A percentile compares a stretch with the other conserved stretches of the same genome.
Conservation (phyloP, 2,888 invertebrate species). For the Parnassius orleans region DNA sequence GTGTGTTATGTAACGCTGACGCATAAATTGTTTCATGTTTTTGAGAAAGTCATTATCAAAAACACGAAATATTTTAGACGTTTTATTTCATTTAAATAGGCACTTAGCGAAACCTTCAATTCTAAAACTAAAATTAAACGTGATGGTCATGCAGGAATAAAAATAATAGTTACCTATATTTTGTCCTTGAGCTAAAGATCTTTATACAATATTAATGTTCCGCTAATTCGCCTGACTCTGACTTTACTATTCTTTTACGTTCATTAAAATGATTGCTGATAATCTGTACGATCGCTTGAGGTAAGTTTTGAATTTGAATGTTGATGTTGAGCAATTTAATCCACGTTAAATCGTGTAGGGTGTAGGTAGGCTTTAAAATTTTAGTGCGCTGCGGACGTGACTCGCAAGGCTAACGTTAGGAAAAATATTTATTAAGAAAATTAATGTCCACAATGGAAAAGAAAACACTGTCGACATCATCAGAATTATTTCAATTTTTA, state of each 20-base stretch:
- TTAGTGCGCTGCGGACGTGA: slow-evolving; percentile 27
- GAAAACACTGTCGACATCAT: too few species aligned
- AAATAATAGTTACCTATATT: slow-evolving; percentile 20
- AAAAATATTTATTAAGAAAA: neutral
- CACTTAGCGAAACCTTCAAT: too few species aligned
- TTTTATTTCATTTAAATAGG: too few species aligned
- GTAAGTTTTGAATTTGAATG: neutral
- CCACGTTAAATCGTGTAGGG: slow-evolving; percentile 12
- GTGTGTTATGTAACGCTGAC: too few species aligned
- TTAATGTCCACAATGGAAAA: too few species aligned
- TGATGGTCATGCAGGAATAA: slow-evolving; percentile 18
- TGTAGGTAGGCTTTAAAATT: slow-evolving; percentile 1
- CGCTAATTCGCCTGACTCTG: slow-evolving; percentile 24
- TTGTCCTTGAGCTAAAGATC: slow-evolving; percentile 29
- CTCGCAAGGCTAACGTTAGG: slow-evolving; percentile 11
- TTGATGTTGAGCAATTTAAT: slow-evolving; percentile 1
- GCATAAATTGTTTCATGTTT: too few species aligned
- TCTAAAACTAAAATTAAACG: slow-evolving; percentile 1
- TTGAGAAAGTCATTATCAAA: too few species aligned
- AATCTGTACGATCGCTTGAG: too few species aligned
- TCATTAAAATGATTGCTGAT: slow-evolving; percentile 26
- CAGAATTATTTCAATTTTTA: too few species aligned
- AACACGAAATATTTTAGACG: too few species aligned
- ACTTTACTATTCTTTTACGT: slow-evolving; percentile 27
- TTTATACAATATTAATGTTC: slow-evolving; percentile 14